Base-by-base conservation (phyloP, 1,140 invertebrate species). In the Ceratoteleas bidentatus region DNA sequence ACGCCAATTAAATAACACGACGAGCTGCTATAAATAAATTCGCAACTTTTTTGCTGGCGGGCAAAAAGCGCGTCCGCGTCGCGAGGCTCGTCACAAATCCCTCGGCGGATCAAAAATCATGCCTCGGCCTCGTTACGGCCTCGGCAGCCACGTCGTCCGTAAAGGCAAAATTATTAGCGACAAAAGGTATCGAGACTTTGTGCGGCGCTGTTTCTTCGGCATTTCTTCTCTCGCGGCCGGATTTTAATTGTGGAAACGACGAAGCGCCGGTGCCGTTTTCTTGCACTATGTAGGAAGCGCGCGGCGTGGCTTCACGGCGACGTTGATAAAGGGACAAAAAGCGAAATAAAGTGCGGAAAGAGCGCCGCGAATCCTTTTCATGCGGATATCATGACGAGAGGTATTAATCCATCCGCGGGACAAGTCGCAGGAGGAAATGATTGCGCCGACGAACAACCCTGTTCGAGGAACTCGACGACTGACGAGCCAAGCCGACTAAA, bases 191-290 rank as follows among this genome's bases (percentile, higher is more conserved):
- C 72, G 78, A 72, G n/a, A n/a, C 78, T 75, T 75, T 72, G 66
- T 72, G 10, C 11, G 16, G 14, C 47, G 7, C 40, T n/a, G 38
- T 11, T 43, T 40, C 64, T 66, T 45, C 54, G 52, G 58, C 66
- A 56, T 73, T 81, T 73, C 76, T 80, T 77, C 36, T 53, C 36
- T 16, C 66, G 16, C 72, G 52, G 74, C 36, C 47, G 36, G 69
- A 81, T 87, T 87, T 87, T 88, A 88, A 88, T 88, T 88, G 81
- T 85, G 68, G 74, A 70, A 57, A 56, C 45, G 69, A 53, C 40
- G 76, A 64, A 84, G 76, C 81, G 76, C 72, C 81, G 34, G 49
- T 70, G 57, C 57, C 78, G 84, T 87, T 87, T 88, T 87, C 85
- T 84, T 82, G 45, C 61, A 49, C 72, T 57, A 64, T 72, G 83